Evolutionary conservation across 2,888 invertebrate species (phyloP).

Genomic region (Chaitophorus viminalis): DNA sequence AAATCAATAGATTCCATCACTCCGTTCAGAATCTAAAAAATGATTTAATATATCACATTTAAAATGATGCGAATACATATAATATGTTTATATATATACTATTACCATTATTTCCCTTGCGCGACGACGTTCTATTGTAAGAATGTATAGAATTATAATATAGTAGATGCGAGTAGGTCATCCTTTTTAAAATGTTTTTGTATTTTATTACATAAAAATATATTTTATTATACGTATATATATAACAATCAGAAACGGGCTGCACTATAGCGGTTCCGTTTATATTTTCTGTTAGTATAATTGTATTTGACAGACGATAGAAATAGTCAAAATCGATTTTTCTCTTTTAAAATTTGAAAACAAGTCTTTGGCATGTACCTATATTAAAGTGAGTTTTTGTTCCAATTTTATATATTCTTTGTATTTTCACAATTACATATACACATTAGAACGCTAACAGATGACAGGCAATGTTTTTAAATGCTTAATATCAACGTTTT

Average conservation of each 20-base stretch:
- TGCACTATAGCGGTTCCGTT: background rate
- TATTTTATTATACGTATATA: background rate
- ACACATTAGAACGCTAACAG: background rate
- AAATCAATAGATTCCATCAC: too few species aligned
- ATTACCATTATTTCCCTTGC: background rate
- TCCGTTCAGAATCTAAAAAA: too few species aligned
- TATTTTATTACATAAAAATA: too few species aligned
- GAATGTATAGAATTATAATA: background rate
- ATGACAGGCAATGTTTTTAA: background rate
- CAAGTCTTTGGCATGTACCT: too few species aligned
- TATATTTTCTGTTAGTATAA: background rate
- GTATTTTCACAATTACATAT: background rate
- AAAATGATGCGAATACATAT: background rate
- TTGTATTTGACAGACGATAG: slow-evolving; percentile 15
- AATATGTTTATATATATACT: background rate
- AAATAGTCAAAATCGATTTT: background rate
- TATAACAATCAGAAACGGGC: background rate
- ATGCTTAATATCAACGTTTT: slow-evolving; percentile 3
- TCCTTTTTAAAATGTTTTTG: background rate
- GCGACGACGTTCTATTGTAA: background rate
- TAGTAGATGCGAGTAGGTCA: background rate
- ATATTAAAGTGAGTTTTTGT: background rate
- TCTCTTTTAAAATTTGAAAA: background rate
- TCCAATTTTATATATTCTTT: background rate
- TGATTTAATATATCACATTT: background rate